Base-by-base conservation (phyloP, 2,888 invertebrate genomes). In the Hypselothyrea guttata region DNA sequence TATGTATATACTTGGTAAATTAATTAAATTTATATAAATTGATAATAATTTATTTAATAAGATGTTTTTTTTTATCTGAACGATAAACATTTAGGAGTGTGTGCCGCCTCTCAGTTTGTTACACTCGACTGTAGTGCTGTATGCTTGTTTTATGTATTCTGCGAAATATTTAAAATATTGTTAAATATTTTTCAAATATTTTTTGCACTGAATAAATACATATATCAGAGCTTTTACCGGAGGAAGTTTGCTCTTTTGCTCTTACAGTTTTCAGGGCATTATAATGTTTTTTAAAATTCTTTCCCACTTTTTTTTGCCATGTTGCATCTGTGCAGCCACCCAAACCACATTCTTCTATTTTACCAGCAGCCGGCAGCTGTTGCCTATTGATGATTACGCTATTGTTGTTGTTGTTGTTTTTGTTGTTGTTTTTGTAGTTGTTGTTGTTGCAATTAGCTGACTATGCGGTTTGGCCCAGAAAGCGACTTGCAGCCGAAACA, bases 381-480 rank as follows among this genome's bases (percentile, higher is more conserved):
- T 60, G 72, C 33, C 56, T 13, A 30, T 33, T 40, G 34, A 12
- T 33, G 33, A 22, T 22, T 22, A 22, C 22, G 5, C 2, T 22
- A 5, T 22, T 22, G 22, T 16, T 22, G 35, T 28, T 48, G 47
- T 27, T 16, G 35, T 13, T 47, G 46, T 11, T 37, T 35, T 5
- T 44, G 44, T 11, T 33, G n/a, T 30, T 4, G 37, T 16, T 54
- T 42, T 15, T 40, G 42, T 30, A 37, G 44, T 8, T 35, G 48
- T 52, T 66, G 57, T 57, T 63, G 65, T 57, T 78, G 84, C 84
- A 78, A 78, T 79, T 79, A 79, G 84, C 52, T 66, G 84, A 34
- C 77, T 79, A 79, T 79, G 84, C 59, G 78, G 78, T 71, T 84
- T 79, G 84, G 77, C 84, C 84, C 84, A 79, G 66, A 79, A 79